Evolutionary conservation across 2,888 invertebrate species (phyloP).

Genomic region (Phalera bucephala): DNA sequence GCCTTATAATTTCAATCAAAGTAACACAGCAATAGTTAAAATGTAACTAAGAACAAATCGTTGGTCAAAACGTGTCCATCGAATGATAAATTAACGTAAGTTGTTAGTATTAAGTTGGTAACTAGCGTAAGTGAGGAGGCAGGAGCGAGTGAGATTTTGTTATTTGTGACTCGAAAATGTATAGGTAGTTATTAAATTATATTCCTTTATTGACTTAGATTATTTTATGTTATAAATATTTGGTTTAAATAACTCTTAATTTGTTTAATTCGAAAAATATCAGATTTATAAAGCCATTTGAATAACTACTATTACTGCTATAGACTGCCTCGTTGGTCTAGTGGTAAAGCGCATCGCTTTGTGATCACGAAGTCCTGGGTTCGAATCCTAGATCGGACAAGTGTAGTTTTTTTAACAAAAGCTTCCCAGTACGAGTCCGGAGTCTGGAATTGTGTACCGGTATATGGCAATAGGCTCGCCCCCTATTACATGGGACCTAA

Average conservation of each 20-base stretch:
- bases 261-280: constrained; percentile 36
- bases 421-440: too few species aligned
- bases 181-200: constrained; percentile 65
- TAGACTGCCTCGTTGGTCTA: too few species aligned
- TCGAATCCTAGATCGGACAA: too few species aligned
- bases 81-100: constrained; percentile 34
- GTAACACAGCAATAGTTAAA: constrained; percentile 36
- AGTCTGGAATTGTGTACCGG: too few species aligned
- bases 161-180: constrained; percentile 48
- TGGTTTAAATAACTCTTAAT: constrained; percentile 40
- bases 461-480: too few species aligned
- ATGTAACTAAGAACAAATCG: constrained; percentile 40
- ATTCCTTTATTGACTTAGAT: constrained; percentile 55
- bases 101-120: constrained; percentile 43
- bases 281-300: constrained; percentile 13
- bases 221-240: constrained; percentile 40
- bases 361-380: too few species aligned
- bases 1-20: constrained; percentile 62
- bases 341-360: too few species aligned
- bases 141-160: constrained; percentile 51
- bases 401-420: too few species aligned
- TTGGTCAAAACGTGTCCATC: constrained; percentile 38
- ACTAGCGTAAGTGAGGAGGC: constrained; percentile 41
- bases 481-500: too few species aligned
- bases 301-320: too few species aligned